phyloP scores from a whole-genome alignment of 2,797 vertebrate genomes.

The Mormyrops attenuatus region DNA sequence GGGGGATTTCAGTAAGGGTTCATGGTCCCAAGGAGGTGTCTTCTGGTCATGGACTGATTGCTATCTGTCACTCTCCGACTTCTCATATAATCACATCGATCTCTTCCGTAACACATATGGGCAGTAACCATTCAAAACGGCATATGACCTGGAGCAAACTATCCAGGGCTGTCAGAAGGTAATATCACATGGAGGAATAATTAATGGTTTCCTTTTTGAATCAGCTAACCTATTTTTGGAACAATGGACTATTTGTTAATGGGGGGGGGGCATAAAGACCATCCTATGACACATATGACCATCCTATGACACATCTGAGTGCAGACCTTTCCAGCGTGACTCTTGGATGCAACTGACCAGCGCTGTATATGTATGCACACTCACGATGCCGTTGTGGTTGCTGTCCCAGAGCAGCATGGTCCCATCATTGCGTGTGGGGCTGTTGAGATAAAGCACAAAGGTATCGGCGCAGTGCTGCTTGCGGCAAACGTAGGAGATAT shows the following conservation, averaged over 20 bases:
- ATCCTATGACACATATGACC: background rate
- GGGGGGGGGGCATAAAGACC: constrained; percentile 24
- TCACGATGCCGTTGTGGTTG: constrained; percentile 71
- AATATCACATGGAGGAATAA: background rate
- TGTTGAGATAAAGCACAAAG: constrained; percentile 71
- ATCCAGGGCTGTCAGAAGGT: background rate
- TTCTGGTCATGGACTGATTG: background rate
- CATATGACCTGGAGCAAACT: background rate
- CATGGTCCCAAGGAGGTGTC: constrained; percentile 19
- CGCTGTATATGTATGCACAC: constrained; percentile 12
- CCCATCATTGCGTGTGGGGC: constrained; percentile 66
- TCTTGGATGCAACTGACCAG: background rate
- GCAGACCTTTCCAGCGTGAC: background rate
- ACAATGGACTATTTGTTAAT: background rate
- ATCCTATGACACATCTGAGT: background rate
- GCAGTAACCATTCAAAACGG: background rate
- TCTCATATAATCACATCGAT: background rate
- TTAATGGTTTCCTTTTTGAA: constrained; percentile 28
- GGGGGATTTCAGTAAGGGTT: constrained; percentile 10
- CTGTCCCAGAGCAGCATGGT: constrained; percentile 74
- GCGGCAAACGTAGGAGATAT: constrained; percentile 70
- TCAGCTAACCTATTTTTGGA: background rate
- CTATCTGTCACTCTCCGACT: background rate
- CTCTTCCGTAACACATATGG: background rate
- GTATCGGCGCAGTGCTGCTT: constrained; percentile 71